These are phyloP conservation scores for Choloepus didactylus DNA, from an alignment of 2,797 vertebrate species.

Conservation along the genomic window DNA sequence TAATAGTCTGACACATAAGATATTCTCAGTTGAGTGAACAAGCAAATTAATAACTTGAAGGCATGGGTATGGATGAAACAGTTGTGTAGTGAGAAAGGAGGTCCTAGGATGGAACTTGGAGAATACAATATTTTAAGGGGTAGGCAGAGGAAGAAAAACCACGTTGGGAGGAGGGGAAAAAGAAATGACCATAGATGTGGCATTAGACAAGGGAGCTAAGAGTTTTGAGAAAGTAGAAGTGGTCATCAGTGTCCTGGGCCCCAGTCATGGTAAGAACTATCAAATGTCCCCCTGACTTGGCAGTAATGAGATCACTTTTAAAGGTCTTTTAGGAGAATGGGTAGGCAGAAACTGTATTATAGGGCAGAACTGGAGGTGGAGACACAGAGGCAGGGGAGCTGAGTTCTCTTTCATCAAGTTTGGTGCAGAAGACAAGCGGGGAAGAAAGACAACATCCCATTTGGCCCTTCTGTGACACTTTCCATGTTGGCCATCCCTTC, in stretches of 20 bases:
- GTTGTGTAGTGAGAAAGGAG: neutral
- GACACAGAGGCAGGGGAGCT: neutral
- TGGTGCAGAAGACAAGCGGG: neutral
- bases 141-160: neutral
- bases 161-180: neutral
- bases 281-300: neutral
- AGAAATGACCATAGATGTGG: neutral
- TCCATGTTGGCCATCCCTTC: neutral
- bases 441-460: neutral
- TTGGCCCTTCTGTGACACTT: neutral
- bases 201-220: neutral
- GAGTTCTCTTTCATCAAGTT: neutral
- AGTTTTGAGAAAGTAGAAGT: conserved; percentile 28
- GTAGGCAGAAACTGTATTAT: neutral
- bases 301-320: neutral
- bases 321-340: neutral
- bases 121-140: neutral
- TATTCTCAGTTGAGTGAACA: neutral
- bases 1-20: neutral
- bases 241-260: neutral
- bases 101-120: neutral
- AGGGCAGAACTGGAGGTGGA: neutral
- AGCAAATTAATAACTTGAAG: neutral
- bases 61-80: neutral
- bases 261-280: neutral